Evolutionary conservation across 2,797 vertebrate genomes (phyloP).

Genomic region (Rhabdophis nuchalis): DNA sequence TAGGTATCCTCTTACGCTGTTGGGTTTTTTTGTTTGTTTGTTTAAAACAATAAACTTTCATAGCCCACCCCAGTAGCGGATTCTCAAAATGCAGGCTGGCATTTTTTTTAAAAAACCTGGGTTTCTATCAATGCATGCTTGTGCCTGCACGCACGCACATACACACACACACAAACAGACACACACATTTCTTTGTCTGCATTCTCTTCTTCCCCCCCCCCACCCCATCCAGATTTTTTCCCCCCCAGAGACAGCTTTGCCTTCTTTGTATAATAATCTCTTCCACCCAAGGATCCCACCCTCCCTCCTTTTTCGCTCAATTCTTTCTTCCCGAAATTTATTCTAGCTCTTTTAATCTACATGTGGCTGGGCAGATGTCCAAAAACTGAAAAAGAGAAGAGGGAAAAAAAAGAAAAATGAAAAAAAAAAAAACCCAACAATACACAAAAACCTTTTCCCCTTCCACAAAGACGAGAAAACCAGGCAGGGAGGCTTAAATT

Average conservation of each 20-base stretch:
- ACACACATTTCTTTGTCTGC: conserved; percentile 62
- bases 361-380: conserved; percentile 98
- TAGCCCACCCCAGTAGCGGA: accelerated
- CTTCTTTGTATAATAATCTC: conserved; percentile 49
- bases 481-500: conserved; percentile 57
- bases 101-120: neutral
- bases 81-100: neutral
- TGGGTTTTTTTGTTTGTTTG: no score
- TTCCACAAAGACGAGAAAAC: conserved; percentile 66
- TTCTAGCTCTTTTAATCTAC: conserved; percentile 75
- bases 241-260: neutral
- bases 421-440: neutral
- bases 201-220: neutral
- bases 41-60: no score
- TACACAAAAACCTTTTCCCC: conserved; percentile 45
- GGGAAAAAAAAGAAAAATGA: neutral
- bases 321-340: conserved; percentile 74
- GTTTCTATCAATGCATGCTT: neutral
- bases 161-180: neutral
- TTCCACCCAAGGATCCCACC: conserved; percentile 44
- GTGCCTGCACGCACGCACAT: no score
- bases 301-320: conserved; percentile 64
- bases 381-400: conserved; percentile 65
- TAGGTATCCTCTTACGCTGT: no score
- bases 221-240: no score